These are phyloP conservation scores for Diaprepes abbreviatus DNA, from an alignment of 2,888 invertebrate species.

Conservation along the genomic window DNA sequence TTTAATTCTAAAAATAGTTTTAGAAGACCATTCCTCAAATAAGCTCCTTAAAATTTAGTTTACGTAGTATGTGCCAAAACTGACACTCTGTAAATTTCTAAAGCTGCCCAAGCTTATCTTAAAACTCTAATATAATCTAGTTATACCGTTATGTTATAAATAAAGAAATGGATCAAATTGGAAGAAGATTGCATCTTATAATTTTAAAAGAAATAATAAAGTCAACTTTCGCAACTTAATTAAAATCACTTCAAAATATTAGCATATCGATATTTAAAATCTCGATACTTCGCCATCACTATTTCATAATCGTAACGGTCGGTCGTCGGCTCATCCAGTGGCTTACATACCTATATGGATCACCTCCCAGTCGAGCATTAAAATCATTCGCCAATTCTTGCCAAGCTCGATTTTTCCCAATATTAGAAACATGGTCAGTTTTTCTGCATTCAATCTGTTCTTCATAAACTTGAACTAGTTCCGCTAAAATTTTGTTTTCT, in stretches of 20 bases:
- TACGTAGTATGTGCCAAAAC: too few relatives aligned
- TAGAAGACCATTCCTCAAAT: too few relatives aligned
- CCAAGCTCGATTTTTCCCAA: constrained; percentile 37
- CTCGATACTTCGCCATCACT: neutral
- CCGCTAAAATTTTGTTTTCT: constrained; percentile 26
- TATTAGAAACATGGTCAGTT: constrained; percentile 27
- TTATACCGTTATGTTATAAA: too few relatives aligned
- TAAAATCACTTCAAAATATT: constrained; percentile 1
- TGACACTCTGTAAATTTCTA: too few relatives aligned
- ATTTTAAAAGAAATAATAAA: neutral
- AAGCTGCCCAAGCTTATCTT: too few relatives aligned
- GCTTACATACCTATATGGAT: constrained; percentile 34
- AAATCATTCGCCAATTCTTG: constrained; percentile 38
- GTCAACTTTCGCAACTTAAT: neutral
- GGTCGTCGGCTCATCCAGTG: neutral
- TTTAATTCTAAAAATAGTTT: too few relatives aligned
- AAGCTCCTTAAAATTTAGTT: too few relatives aligned
- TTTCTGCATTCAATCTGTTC: constrained; percentile 30
- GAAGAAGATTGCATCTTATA: too few relatives aligned
- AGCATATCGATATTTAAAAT: neutral
- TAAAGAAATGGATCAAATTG: too few relatives aligned
- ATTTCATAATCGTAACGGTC: neutral
- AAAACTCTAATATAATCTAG: too few relatives aligned
- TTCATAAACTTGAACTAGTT: constrained; percentile 30
- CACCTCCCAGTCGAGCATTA: constrained; percentile 31